Base-by-base conservation (phyloP, 2,888 invertebrate genomes). In the Corbicula japonica region DNA sequence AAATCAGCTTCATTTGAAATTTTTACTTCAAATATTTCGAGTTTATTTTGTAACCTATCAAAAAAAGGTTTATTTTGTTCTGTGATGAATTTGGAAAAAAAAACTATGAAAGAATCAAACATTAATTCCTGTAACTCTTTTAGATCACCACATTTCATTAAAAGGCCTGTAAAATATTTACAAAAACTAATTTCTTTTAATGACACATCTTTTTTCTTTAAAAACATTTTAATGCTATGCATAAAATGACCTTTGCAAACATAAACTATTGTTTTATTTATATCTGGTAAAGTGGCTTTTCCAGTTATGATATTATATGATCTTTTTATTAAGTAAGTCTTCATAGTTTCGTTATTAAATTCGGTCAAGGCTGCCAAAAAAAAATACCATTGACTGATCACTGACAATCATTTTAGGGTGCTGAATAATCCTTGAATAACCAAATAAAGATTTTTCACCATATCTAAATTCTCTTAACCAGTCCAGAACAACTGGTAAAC, bases 91-190 rank as follows among this genome's bases (percentile, higher is more conserved):
- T 38, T 38, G 41, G 18, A 48, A 6, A 23, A 15, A 15, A 76
- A 26, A 23, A 32, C 26, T 26, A 70, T 54, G 35, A 35, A 63
- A 30, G n/a, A 30, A 48, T 70, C 76, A 56, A 35, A 34, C 12
- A 76, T 18, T 2, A 70, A 21, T 41, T 70, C 70, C n/a, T 56
- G 15, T 26, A 60, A 44, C 26, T 76, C 76, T 10, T 48, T 30
- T n/a, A 76, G 15, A 35, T 1, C n/a, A 4, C 18, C n/a, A 70
- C 76, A 76, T 26, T 70, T 76, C 76, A 76, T 76, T n/a, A 76
- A 23, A 23, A 76, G 3, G 5, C 76, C 76, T 38, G 30, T 70
- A 0, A 76, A 18, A 41, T 63, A 76, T 21, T 70, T n/a, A 65
- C 44, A 74, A 30, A 60, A 26, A 12, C 8, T 35, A 18, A 58